These are phyloP conservation scores for Rhagium mordax DNA, from an alignment of 2,888 invertebrate genomes.

Conservation along the genomic window DNA sequence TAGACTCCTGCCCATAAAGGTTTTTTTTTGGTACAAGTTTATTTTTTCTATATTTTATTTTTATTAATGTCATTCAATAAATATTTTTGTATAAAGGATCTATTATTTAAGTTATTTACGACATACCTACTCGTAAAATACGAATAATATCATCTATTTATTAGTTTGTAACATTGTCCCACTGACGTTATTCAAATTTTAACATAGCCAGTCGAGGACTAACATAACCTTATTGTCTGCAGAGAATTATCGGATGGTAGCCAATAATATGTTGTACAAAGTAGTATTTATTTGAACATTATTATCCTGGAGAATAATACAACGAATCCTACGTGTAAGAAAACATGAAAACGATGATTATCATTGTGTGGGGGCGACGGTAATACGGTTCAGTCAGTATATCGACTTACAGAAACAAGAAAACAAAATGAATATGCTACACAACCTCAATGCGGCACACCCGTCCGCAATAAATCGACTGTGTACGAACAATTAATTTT, in stretches of 20 bases:
- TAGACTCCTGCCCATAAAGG: no score
- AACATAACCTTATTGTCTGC: background rate
- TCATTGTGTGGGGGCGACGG: constrained; percentile 26
- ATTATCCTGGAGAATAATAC: background rate
- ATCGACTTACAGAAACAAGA: constrained; percentile 16
- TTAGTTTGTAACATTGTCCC: background rate
- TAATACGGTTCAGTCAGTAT: background rate
- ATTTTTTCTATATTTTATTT: no score
- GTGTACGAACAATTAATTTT: constrained; percentile 6
- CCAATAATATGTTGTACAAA: background rate
- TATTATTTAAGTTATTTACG: background rate
- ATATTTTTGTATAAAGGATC: no score
- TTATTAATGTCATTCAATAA: no score
- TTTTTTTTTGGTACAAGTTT: no score
- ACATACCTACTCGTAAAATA: no score
- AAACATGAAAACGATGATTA: constrained; percentile 21
- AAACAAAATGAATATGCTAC: constrained; percentile 8
- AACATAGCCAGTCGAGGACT: background rate
- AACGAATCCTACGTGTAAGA: constrained; percentile 15
- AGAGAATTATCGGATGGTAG: constrained; percentile 2
- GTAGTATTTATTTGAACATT: constrained; percentile 8
- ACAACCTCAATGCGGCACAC: constrained; percentile 12
- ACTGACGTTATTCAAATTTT: background rate
- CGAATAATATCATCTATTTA: background rate
- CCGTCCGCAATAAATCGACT: constrained; percentile 15